phyloP scores from a whole-genome alignment of 2,888 invertebrate genomes.

The Yponomeuta evonymella region DNA sequence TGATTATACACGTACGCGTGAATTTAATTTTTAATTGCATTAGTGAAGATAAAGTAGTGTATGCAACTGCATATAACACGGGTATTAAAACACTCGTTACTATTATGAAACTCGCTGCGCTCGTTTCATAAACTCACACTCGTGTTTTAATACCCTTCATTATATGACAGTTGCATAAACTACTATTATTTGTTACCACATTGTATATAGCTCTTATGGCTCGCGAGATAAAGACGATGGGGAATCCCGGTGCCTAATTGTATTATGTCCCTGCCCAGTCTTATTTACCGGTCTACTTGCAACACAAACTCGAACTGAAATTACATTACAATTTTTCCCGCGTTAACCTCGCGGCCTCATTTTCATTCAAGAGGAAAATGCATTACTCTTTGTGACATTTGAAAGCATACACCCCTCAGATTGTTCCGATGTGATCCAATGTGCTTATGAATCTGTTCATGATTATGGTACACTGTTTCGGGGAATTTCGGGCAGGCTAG shows the following conservation, averaged over 20 bases:
- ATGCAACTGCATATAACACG: no score
- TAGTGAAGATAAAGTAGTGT: no score
- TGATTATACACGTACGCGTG: no score
- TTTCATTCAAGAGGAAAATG: constrained; percentile 26
- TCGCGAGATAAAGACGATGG: neutral
- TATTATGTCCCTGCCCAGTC: neutral
- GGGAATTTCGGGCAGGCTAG: no score
- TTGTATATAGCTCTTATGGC: neutral
- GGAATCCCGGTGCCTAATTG: neutral
- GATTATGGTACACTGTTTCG: neutral
- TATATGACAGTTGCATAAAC: no score
- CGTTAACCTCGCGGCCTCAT: constrained; percentile 19
- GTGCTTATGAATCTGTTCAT: neutral
- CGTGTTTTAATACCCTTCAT: no score
- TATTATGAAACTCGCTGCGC: no score
- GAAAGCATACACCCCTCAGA: constrained; percentile 16
- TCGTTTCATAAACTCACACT: no score
- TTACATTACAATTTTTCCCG: constrained; percentile 18
- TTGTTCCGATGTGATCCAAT: neutral
- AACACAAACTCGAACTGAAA: neutral
- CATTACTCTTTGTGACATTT: constrained; percentile 32
- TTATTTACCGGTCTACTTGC: neutral
- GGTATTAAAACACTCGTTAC: no score
- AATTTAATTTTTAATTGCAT: no score
- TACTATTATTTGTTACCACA: no score